Base-by-base conservation (phyloP, 2,113 vertebrate species). In the Verasper variegatus region DNA sequence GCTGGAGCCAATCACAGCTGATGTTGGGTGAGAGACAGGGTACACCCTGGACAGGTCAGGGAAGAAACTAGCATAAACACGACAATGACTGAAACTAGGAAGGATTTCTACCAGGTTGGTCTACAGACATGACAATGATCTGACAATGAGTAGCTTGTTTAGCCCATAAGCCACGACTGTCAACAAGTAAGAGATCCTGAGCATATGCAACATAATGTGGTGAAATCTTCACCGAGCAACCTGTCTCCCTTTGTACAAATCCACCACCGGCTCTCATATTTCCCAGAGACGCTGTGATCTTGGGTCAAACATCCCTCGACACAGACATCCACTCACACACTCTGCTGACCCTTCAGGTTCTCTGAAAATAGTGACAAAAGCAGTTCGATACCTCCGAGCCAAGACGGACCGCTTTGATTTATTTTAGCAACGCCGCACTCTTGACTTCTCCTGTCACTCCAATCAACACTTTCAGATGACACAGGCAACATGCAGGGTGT, bases 381-480 rank as follows among this genome's bases (percentile, higher is more conserved):
- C 73, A 59, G 60, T 21, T 68, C 76, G 80, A 86, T 82, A 14
- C 56, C 47, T 68, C 47, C 40, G 23, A 84, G 67, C 74, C 71
- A 10, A 51, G 1, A 55, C 64, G 60, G 69, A 65, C 60, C 3
- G 59, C 55, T 71, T 71, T 83, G 70, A 65, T 74, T 55, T 68
- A 21, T 71, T 67, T 60, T 17, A 42, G 27, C 72, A 15, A 61
- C 71, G 45, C 18, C 63, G 40, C 55, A 52, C 71, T 78, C 56
- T 63, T 55, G 86, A 78, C 77, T 86, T 75, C 49, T 8, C 58
- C 71, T 67, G 75, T 72, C 85, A 49, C n/a, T 83, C 67, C 60
- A 84, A 86, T 87, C 79, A 87, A 80, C 82, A 76, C 84, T 59
- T 84, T 74, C 9, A 62, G 74, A 80, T 54, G 47, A 75, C 74